phyloP scores from a whole-genome alignment of 2,113 vertebrate species.

The Eupsittula cactorum region DNA sequence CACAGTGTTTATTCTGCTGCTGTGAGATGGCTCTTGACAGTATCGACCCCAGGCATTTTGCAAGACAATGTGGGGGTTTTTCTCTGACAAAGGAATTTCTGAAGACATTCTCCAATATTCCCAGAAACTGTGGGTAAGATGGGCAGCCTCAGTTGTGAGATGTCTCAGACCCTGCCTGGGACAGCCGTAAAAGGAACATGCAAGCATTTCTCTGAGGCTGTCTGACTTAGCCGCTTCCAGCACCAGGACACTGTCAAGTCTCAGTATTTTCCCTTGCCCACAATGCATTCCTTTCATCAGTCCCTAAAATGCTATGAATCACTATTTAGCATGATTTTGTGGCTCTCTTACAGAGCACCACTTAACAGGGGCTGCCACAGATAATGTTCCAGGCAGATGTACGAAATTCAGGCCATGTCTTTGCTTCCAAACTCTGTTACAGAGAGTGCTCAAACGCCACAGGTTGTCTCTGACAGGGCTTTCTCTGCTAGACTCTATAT shows the following conservation, averaged over 20 bases:
- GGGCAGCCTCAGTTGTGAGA: not conserved
- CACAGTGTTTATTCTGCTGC: not conserved
- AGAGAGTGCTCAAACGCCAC: not conserved
- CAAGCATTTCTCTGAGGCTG: not conserved
- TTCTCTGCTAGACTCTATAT: not conserved
- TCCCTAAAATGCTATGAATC: not conserved
- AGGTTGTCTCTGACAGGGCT: not conserved
- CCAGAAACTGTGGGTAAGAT: not conserved
- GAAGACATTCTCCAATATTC: not conserved
- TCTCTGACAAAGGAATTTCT: not conserved
- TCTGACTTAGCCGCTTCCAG: not conserved
- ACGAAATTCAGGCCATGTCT: not conserved
- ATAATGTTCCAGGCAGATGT: not conserved
- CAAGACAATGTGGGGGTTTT: not conserved
- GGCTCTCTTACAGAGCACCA: not conserved
- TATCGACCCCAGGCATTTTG: not conserved
- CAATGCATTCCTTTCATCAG: not conserved
- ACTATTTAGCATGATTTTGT: not conserved
- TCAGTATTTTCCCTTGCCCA: not conserved
- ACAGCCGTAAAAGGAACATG: not conserved
- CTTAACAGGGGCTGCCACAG: not conserved
- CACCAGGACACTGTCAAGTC: not conserved
- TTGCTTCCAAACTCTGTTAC: not conserved
- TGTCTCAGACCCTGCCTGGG: not conserved
- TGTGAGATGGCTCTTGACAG: not conserved